A percentile compares a stretch with the other conserved stretches of the same genome.
These are phyloP conservation scores for Psammodynastes pulverulentus DNA, from an alignment of 2,113 vertebrate species.

Conservation along the genomic window DNA sequence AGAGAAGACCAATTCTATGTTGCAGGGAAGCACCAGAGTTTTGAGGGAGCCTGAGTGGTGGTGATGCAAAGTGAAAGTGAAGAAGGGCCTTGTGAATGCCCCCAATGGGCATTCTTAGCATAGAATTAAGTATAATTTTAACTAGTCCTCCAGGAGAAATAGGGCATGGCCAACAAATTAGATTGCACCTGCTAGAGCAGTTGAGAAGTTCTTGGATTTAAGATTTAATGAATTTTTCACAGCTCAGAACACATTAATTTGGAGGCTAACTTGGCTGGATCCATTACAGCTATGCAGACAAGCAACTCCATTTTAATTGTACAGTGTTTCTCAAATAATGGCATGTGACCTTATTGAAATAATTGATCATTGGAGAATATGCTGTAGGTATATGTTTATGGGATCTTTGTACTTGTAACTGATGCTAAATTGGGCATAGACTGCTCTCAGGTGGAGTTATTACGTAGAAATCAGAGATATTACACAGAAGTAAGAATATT, in stretches of 20 bases:
- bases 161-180: not conserved
- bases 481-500: not conserved
- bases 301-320: not conserved
- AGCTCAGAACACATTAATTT: not conserved
- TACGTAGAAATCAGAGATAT: not conserved
- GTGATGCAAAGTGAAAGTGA: not conserved
- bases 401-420: not conserved
- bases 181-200: not conserved
- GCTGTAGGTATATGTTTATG: not conserved
- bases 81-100: not conserved
- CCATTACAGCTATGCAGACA: not conserved
- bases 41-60: not conserved
- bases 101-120: too few species aligned
- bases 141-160: not conserved
- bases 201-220: not conserved
- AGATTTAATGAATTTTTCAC: not conserved
- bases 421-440: not conserved
- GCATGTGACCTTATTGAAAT: not conserved
- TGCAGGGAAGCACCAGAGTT: not conserved
- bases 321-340: not conserved
- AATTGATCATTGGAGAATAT: not conserved
- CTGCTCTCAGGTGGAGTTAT: not conserved
- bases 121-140: not conserved
- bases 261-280: not conserved
- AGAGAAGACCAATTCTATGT: not conserved